Conservation (phyloP, 2,888 invertebrate species). For the Idaea dimidiata region DNA sequence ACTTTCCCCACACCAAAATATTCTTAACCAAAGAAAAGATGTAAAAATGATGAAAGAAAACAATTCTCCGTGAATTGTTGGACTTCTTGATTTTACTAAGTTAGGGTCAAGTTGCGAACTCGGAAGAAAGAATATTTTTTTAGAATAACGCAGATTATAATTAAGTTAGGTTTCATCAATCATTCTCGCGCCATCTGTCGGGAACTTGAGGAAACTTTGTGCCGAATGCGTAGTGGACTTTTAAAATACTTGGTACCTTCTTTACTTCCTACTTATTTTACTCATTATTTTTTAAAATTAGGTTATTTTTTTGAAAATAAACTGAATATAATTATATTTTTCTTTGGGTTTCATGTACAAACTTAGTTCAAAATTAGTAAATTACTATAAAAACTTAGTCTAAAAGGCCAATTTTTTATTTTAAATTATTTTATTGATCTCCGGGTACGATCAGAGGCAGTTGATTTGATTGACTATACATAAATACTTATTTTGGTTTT, state of each 20-base stretch:
- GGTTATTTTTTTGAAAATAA: no score
- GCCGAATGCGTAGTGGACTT: constrained; percentile 39
- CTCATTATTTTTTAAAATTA: no score
- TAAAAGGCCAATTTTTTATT: no score
- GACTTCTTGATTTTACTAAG: constrained; percentile 30
- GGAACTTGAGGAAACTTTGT: constrained; percentile 27
- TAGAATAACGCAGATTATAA: constrained; percentile 59
- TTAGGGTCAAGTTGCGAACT: constrained; percentile 19
- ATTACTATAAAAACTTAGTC: no score
- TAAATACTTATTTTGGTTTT: no score
- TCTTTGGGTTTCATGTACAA: no score
- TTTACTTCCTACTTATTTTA: no score
- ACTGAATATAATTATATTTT: no score
- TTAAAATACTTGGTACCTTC: background rate
- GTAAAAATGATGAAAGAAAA: background rate
- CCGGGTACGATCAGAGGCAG: no score
- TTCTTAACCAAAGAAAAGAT: background rate
- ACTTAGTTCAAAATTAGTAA: no score
- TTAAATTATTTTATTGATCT: no score
- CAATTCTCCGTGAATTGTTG: background rate
- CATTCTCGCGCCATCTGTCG: constrained; percentile 63
- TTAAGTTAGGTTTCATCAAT: constrained; percentile 66
- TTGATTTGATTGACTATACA: no score
- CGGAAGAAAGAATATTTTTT: constrained; percentile 35
- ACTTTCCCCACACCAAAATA: background rate